phyloP scores from a whole-genome alignment of 2,888 invertebrate genomes.

The Lypha dubia region DNA sequence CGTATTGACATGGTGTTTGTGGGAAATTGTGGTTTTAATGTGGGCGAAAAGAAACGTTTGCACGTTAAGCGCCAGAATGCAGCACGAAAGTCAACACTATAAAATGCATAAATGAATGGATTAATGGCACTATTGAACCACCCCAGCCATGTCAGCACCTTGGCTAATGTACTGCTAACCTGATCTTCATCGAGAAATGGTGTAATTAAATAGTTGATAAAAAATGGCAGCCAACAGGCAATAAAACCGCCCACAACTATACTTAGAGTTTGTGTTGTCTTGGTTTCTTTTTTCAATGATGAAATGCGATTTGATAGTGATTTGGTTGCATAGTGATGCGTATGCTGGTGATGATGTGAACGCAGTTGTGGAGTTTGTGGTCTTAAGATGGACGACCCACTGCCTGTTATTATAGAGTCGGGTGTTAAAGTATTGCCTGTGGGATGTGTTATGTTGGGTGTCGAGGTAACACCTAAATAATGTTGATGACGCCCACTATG shows the following conservation, averaged over 20 bases:
- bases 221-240: constrained; percentile 95
- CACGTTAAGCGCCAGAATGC: constrained; percentile 93
- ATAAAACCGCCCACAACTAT: constrained; percentile 94
- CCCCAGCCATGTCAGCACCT: constrained; percentile 92
- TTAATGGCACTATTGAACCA: constrained; percentile 96
- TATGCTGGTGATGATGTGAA: constrained; percentile 71
- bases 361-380: constrained; percentile 57
- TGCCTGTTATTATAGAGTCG: constrained; percentile 32
- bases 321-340: constrained; percentile 78
- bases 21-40: constrained; percentile 80
- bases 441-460: constrained; percentile 3
- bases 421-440: constrained; percentile 39
- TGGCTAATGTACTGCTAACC: constrained; percentile 87
- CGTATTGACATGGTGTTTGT: constrained; percentile 82
- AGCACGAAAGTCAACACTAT: constrained; percentile 93
- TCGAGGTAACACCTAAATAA: constrained; percentile 57
- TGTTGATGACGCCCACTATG: constrained; percentile 75
- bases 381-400: constrained; percentile 64
- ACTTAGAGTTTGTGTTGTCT: constrained; percentile 94
- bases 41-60: constrained; percentile 80
- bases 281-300: constrained; percentile 90
- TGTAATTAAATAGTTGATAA: constrained; percentile 90
- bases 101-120: constrained; percentile 95
- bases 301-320: constrained; percentile 85
- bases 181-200: constrained; percentile 89